These are phyloP conservation scores for Huso huso DNA, from an alignment of 2,797 vertebrate genomes.

Conservation along the genomic window DNA sequence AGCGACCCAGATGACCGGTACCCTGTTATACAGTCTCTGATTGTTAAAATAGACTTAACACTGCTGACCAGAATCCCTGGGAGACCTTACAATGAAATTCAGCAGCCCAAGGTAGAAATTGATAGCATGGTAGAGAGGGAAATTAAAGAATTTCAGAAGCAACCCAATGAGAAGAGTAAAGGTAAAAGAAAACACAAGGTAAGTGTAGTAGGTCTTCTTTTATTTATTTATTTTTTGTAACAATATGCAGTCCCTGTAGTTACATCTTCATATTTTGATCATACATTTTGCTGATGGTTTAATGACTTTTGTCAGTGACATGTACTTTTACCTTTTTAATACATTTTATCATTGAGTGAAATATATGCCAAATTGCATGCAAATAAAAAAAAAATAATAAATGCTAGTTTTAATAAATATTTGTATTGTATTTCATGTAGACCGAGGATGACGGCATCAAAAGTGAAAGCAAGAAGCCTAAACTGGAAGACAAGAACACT, in stretches of 20 bases:
- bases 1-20: slow-evolving; percentile 90
- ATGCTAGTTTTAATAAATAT: no score
- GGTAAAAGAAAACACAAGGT: slow-evolving; percentile 95
- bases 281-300: no score
- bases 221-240: background rate
- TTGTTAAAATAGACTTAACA: slow-evolving; percentile 94
- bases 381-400: no score
- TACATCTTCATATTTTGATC: no score
- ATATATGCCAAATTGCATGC: no score
- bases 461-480: slow-evolving; percentile 83
- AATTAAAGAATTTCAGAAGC: slow-evolving; percentile 76
- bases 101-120: slow-evolving; percentile 75
- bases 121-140: slow-evolving; percentile 76
- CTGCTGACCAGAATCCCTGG: slow-evolving; percentile 87
- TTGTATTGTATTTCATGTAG: slow-evolving; percentile 43
- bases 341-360: no score
- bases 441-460: slow-evolving; percentile 80
- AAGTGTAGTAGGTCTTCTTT: slow-evolving; percentile 24
- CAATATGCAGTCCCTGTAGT: no score
- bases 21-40: slow-evolving; percentile 57
- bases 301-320: no score
- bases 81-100: slow-evolving; percentile 80
- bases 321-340: no score
- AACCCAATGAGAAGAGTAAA: slow-evolving; percentile 76
- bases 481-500: slow-evolving; percentile 80